phyloP scores from a whole-genome alignment of 2,888 invertebrate genomes.

The Drosophila colorata region DNA sequence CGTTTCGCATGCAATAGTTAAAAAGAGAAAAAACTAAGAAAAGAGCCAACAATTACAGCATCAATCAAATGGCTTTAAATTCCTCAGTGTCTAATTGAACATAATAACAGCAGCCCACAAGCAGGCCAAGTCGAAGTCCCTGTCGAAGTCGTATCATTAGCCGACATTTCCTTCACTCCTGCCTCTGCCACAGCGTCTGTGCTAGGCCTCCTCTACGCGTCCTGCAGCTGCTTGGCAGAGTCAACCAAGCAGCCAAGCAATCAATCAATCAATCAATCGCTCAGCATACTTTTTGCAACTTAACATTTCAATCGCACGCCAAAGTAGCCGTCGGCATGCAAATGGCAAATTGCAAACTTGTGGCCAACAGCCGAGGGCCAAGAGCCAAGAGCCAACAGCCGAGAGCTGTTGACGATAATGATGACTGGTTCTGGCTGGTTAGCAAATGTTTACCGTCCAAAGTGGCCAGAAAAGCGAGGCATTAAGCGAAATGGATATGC shows the following conservation, averaged over 20 bases:
- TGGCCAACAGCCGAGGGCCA: slow-evolving; percentile 7
- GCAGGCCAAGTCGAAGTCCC: slow-evolving; percentile 5
- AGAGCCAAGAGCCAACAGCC: too few species aligned
- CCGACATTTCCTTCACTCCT: slow-evolving; percentile 4
- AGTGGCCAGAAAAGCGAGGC: slow-evolving; percentile 21
- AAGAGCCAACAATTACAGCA: slow-evolving; percentile 41
- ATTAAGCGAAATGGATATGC: slow-evolving; percentile 30
- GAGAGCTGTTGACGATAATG: slow-evolving; percentile 39
- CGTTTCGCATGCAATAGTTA: not conserved
- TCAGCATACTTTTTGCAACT: slow-evolving; percentile 46
- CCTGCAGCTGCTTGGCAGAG: slow-evolving; percentile 3
- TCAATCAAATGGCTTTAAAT: slow-evolving; percentile 53
- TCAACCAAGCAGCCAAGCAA: slow-evolving; percentile 8
- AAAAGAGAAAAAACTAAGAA: slow-evolving; percentile 1
- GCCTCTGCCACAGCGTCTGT: not conserved
- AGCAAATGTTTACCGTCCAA: slow-evolving; percentile 15
- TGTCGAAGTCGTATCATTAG: slow-evolving; percentile 46
- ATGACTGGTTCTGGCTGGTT: slow-evolving; percentile 37
- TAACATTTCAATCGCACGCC: slow-evolving; percentile 64
- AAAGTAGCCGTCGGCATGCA: slow-evolving; percentile 37
- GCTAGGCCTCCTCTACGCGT: not conserved
- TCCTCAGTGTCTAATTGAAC: slow-evolving; percentile 55
- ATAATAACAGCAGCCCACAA: slow-evolving; percentile 36
- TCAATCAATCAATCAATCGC: slow-evolving; percentile 52
- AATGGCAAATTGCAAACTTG: slow-evolving; percentile 50